Evolutionary conservation across 37 sponge, comb jelly and placozoan species (phyloP), one percentile per base, ranked within the genome.

Genomic region (Bolinopsis microptera): DNA sequence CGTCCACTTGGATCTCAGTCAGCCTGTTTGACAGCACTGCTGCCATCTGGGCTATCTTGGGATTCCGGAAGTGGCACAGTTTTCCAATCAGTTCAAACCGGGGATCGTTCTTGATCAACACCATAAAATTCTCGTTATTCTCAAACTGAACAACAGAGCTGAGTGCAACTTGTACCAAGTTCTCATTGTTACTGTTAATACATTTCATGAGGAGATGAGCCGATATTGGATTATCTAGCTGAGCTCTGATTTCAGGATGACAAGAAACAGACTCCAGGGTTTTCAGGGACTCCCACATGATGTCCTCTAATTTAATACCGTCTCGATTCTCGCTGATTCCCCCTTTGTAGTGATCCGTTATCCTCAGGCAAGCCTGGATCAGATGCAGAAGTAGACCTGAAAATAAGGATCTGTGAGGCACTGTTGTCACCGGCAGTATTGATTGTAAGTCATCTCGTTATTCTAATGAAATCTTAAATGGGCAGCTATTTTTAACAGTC

Each of bases 361-460:
- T 34, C 8, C 90, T 35, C 26, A 86, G 90, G 35, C 90, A 86
- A 25, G 90, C 61, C 31, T 86, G 90, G 26, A 41, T 86, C n/a
- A 86, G 90, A 86, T 86, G 90, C 36, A 86, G 90, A 27, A 86
- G 41, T 21, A 86, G 32, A 39, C 90, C 90, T 86, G 90, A 25
- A 8, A 26, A n/a, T 23, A 28, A 28, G 13, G 31, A 28, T 5
- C 22, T n/a, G 75, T 30, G 13, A 30, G 75, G 13, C 68, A 67
- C n/a, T n/a, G n/a, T n/a, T n/a, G n/a, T n/a, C n/a, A n/a, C n/a
- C n/a, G n/a, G n/a, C n/a, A n/a, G n/a, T n/a, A n/a, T n/a, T n/a
- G n/a, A n/a, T n/a, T n/a, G n/a, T n/a, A n/a, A n/a, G n/a, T n/a
- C n/a, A n/a, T n/a, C n/a, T n/a, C n/a, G n/a, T n/a, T n/a, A n/a